Evolutionary conservation across 2,113 vertebrate species (phyloP), one percentile per base, ranked within the genome.

Genomic region (Spermophilus dauricus): DNA sequence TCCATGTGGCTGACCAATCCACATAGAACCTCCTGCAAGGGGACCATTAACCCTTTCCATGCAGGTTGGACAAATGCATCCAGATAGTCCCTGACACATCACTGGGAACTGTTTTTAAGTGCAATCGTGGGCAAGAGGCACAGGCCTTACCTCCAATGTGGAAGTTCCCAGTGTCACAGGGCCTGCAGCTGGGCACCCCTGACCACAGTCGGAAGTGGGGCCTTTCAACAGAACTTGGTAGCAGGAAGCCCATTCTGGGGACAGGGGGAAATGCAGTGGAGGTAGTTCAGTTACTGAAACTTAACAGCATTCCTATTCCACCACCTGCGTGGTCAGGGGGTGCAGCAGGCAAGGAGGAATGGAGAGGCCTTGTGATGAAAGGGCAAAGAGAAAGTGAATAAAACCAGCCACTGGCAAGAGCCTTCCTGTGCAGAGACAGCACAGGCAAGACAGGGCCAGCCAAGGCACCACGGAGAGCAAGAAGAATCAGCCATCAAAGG

Each of bases 211-310:
- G 0, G 63, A 96, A 87, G 63, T 91, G 34, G 30, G 75, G 69
- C 17, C 48, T 92, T 95, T 92, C 94, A 69, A 67, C 75, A 86
- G 37, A 89, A 67, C 67, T 61, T 89, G 67, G 70, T 82, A 75
- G 78, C 69, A 34, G 61, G 42, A 84, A 84, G 76, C 81, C 83
- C 18, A 0, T 39, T 58, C 65, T 67, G 76, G 80, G 83, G 67
- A 48, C 34, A 5, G 45, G 17, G 30, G n/a, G 9, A 30, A n/a
- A 61, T 2, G 17, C 34, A 45, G 53, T 34, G 65, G 86, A 84
- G 20, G 53, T 2, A 61, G 30, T 45, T 86, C 75, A 95, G 76
- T 53, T 72, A 91, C 18, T 18, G 53, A 88, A 84, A 80, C 34
- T 22, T 42, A 48, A 11, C 5, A 48, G 18, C 61, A n/a, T 39